A percentile compares a stretch with the other conserved stretches of the same genome.
Evolutionary conservation across 2,888 invertebrate genomes (phyloP).

Genomic region (Tetranychus truncatus): DNA sequence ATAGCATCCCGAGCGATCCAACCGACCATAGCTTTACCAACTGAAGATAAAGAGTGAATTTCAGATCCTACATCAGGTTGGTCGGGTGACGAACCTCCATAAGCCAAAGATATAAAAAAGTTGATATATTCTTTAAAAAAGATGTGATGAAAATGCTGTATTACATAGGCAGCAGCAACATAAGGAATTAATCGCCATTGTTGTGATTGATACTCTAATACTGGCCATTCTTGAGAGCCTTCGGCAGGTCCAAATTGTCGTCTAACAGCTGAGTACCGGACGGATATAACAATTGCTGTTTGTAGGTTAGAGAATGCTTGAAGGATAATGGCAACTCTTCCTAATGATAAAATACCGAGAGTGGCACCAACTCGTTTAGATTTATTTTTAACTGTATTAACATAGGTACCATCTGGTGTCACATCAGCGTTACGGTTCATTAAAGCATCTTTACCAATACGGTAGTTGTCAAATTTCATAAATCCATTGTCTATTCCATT

Average conservation of each 20-base stretch:
- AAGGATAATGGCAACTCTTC: slow-evolving; percentile 54
- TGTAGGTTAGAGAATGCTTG: slow-evolving; percentile 42
- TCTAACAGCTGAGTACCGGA: slow-evolving; percentile 64
- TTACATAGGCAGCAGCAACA: slow-evolving; percentile 33
- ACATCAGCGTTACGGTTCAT: slow-evolving; percentile 76
- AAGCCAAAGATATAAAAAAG: slow-evolving; percentile 29
- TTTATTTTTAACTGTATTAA: slow-evolving; percentile 45
- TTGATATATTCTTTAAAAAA: slow-evolving; percentile 34
- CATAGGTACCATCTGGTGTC: slow-evolving; percentile 63
- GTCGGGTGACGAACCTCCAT: slow-evolving; percentile 46
- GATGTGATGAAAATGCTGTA: slow-evolving; percentile 32
- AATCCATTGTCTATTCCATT: slow-evolving; percentile 90
- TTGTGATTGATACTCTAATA: slow-evolving; percentile 63
- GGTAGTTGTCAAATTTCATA: slow-evolving; percentile 64
- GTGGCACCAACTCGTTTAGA: slow-evolving; percentile 59
- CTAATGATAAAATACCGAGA: slow-evolving; percentile 66
- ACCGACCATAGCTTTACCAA: slow-evolving; percentile 45
- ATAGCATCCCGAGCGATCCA: slow-evolving; percentile 73
- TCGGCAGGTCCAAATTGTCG: slow-evolving; percentile 63
- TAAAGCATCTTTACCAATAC: slow-evolving; percentile 63
- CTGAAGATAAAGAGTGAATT: slow-evolving; percentile 40
- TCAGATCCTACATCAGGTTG: slow-evolving; percentile 37
- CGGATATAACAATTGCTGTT: slow-evolving; percentile 58
- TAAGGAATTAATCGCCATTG: slow-evolving; percentile 28
- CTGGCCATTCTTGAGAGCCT: slow-evolving; percentile 46